phyloP scores from a whole-genome alignment of 2,113 vertebrate genomes.

The Acrocephalus arundinaceus region DNA sequence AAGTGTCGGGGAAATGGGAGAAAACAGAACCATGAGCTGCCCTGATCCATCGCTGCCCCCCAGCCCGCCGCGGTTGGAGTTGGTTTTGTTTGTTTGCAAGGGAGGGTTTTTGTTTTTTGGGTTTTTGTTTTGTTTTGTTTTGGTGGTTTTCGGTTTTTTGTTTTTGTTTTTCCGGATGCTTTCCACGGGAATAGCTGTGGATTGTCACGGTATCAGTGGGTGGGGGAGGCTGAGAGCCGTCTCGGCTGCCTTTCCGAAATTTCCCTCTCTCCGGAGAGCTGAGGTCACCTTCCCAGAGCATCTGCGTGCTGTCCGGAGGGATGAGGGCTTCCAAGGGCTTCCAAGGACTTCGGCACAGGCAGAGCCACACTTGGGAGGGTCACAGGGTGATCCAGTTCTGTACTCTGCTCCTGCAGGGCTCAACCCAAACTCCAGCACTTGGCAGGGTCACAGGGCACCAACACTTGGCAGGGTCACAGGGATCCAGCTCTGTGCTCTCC shows the following conservation, averaged over 20 bases:
- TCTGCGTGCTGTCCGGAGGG: not conserved
- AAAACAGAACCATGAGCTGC: not conserved
- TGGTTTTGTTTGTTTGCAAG: not conserved
- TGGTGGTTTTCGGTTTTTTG: too few species aligned
- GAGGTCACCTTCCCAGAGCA: not conserved
- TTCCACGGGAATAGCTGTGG: not conserved
- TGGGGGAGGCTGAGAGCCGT: not conserved
- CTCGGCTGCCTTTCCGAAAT: not conserved
- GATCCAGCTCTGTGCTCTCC: not conserved
- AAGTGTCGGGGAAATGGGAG: conserved; percentile 13
- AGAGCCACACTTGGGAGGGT: too few species aligned
- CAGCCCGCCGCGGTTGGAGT: not conserved
- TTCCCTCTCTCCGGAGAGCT: not conserved
- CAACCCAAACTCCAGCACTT: too few species aligned
- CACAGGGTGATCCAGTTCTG: too few species aligned
- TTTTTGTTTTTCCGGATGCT: not conserved
- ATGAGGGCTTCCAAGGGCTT: not conserved
- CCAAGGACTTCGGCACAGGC: not conserved
- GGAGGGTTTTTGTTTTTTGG: not conserved
- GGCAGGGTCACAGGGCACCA: too few species aligned
- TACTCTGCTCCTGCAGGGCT: too few species aligned
- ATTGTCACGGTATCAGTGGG: not conserved
- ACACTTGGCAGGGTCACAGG: too few species aligned
- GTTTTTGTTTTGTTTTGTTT: not conserved
- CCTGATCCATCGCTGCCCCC: not conserved